Percentiles rank a stretch among this genome's conserved stretches.
phyloP scores from a whole-genome alignment of 2,888 invertebrate species.

The Agriopis aurantiaria region DNA sequence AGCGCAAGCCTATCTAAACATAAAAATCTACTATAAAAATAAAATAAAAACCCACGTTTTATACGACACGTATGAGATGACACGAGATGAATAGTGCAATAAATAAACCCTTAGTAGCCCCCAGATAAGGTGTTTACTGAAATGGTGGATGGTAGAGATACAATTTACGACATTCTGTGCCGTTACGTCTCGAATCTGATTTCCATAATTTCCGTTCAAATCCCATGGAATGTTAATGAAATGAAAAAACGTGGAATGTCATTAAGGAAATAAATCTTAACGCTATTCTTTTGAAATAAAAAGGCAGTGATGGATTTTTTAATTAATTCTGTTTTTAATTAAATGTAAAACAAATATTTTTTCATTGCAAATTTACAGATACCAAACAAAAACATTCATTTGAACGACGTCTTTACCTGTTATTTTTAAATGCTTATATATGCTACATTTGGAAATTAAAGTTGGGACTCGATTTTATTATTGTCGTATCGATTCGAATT shows the following conservation, averaged over 20 bases:
- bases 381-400: neutral
- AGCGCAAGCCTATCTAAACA: too few relatives aligned
- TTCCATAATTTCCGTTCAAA: conserved; percentile 39
- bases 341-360: conserved; percentile 8
- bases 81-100: too few relatives aligned
- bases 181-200: conserved; percentile 30
- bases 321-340: conserved; percentile 16
- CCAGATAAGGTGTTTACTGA: conserved; percentile 28
- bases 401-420: too few relatives aligned
- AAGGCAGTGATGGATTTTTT: conserved; percentile 7
- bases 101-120: neutral
- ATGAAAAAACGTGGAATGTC: conserved; percentile 30
- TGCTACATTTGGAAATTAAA: too few relatives aligned
- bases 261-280: conserved; percentile 26
- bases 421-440: too few relatives aligned
- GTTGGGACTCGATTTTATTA: too few relatives aligned
- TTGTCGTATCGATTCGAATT: too few relatives aligned
- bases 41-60: too few relatives aligned
- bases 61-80: too few relatives aligned
- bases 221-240: conserved; percentile 32
- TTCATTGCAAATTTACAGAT: neutral
- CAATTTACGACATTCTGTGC: conserved; percentile 29
- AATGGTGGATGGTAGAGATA: conserved; percentile 29
- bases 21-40: too few relatives aligned
- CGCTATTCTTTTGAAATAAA: conserved; percentile 22